Conservation (phyloP, 2,113 vertebrate species). For the Aspidoscelis tigris region DNA sequence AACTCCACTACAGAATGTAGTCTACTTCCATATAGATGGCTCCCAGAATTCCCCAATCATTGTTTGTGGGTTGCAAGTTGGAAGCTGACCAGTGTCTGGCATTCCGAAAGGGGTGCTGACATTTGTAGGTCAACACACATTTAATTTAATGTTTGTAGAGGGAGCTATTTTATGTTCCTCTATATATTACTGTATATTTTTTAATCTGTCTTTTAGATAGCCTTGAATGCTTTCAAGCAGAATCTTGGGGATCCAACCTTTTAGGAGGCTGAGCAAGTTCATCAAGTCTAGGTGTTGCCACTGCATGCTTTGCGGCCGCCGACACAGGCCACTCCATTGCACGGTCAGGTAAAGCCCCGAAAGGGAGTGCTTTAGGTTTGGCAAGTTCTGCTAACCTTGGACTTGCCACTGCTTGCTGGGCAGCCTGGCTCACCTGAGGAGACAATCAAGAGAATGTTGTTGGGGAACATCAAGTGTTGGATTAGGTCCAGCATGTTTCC, state of each 20-base stretch:
- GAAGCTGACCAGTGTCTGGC: too few relatives aligned
- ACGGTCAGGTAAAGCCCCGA: background rate
- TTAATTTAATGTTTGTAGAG: background rate
- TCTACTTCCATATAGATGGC: too few relatives aligned
- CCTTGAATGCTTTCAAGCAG: background rate
- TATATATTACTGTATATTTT: too few relatives aligned
- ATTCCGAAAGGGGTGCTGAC: too few relatives aligned
- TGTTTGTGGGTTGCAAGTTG: too few relatives aligned
- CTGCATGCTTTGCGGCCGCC: slow-evolving; percentile 25
- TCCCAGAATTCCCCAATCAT: too few relatives aligned
- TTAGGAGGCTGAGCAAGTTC: slow-evolving; percentile 61
- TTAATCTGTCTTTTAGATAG: background rate
- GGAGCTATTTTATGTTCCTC: background rate
- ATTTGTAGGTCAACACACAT: too few relatives aligned
- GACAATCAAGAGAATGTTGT: background rate
- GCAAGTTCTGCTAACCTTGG: slow-evolving; percentile 60
- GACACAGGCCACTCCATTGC: slow-evolving; percentile 63
- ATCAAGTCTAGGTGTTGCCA: slow-evolving; percentile 52
- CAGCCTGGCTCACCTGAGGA: slow-evolving; percentile 42
- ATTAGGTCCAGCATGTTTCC: background rate
- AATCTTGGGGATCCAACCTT: slow-evolving; percentile 60
- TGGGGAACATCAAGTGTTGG: background rate
- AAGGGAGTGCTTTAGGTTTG: slow-evolving; percentile 40
- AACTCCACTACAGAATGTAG: too few relatives aligned
- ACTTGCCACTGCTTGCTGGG: slow-evolving; percentile 45